Base-by-base conservation (phyloP, 2,113 vertebrate species). In the Cebidichthys violaceus region DNA sequence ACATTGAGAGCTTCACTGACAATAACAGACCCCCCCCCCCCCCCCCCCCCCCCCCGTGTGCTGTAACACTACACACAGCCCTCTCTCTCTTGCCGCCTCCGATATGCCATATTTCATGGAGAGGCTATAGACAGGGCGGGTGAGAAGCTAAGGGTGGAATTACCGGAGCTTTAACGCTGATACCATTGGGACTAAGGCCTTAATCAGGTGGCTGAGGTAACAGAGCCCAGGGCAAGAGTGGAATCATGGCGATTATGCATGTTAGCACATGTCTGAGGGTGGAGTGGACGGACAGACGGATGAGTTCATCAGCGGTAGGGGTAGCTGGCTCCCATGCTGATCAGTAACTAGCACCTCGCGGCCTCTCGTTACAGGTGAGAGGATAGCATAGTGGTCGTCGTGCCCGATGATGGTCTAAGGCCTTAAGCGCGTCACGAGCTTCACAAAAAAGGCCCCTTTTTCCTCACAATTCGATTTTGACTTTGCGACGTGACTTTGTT, bases 171-270 rank as follows among this genome's bases (percentile, higher is more conserved):
- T 97, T 96, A 97, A 95, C 94, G 33, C 93, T 86, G 94, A 92
- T 91, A 94, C 96, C 96, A 92, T 95, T 91, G 97, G 97, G 97
- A 97, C 93, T 94, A 94, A 88, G 90, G 91, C 86, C 86, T 94
- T 98, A 97, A 99, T 99, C 97, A 98, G 96, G 96, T 93, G 95
- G 92, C 95, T 95, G 95, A 95, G 95, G 95, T 94, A 95, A 92
- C 93, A 95, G 95, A 70, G 80, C 86, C 74, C 94, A 89, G 94
- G 91, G 89, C 95, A 94, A 94, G 96, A 95, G 96, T 94, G 95
- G 95, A 97, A 95, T 97, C 96, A 96, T 97, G 97, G 97, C 95
- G 95, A 97, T 97, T 97, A 97, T 96, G 97, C 97, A 97, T 98
- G 97, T 97, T 96, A 96, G 96, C 95, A 96, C 96, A 96, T 96